A percentile compares a stretch with the other conserved stretches of the same genome.
phyloP scores from a whole-genome alignment of 2,888 invertebrate species.

The Trilocha varians region DNA sequence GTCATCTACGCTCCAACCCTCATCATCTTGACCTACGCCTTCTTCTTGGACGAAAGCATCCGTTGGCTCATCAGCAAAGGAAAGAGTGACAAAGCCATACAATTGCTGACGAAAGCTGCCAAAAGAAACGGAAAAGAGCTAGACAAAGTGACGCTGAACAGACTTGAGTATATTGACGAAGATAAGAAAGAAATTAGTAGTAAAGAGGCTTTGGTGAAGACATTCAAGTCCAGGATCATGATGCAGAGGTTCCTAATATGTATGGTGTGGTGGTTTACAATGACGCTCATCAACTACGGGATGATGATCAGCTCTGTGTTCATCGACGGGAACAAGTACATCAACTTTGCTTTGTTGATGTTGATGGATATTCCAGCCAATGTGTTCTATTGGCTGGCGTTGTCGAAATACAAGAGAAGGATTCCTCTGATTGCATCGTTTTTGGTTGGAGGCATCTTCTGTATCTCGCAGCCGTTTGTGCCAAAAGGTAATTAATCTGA shows the following conservation, averaged over 20 bases:
- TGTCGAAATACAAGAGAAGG: conserved; percentile 51
- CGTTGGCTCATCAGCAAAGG: conserved; percentile 65
- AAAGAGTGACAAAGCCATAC: conserved; percentile 37
- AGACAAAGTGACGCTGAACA: conserved; percentile 35
- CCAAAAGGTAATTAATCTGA: conserved; percentile 58
- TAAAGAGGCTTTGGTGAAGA: conserved; percentile 43
- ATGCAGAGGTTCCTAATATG: conserved; percentile 57
- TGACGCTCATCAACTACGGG: conserved; percentile 62
- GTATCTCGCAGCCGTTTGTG: conserved; percentile 53
- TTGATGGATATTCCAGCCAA: conserved; percentile 63
- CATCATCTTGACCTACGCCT: conserved; percentile 46
- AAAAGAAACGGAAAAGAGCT: conserved; percentile 42
- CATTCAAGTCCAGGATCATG: conserved; percentile 56
- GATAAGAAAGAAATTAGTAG: conserved; percentile 34
- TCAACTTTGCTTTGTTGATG: conserved; percentile 59
- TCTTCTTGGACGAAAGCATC: conserved; percentile 60
- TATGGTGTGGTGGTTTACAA: conserved; percentile 64
- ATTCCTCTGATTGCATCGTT: conserved; percentile 48
- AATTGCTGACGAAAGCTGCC: conserved; percentile 52
- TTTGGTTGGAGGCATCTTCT: conserved; percentile 52
- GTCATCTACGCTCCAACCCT: conserved; percentile 60
- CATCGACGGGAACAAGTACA: conserved; percentile 59
- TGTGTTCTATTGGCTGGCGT: conserved; percentile 55
- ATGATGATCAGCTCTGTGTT: conserved; percentile 67
- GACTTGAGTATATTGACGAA: conserved; percentile 44